A percentile compares a stretch with the other conserved stretches of the same genome.
Conservation (phyloP, 92 coral and sea anemone species). For the Palythoa grandiflora region DNA sequence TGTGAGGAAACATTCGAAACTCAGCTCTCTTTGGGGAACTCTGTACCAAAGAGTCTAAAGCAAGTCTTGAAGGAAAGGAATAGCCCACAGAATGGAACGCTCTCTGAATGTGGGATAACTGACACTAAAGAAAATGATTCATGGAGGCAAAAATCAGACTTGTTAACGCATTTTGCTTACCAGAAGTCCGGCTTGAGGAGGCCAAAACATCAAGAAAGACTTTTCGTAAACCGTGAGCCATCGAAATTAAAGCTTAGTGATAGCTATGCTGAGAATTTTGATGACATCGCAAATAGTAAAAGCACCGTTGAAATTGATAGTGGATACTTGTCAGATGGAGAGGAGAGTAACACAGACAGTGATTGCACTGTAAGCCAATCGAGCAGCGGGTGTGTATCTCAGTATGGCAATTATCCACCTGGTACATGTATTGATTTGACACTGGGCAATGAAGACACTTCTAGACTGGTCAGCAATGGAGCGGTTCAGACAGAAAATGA, state of each 20-base stretch:
- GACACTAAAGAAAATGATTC: background rate
- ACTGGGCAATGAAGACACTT: background rate
- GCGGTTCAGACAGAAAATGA: conserved; percentile 40
- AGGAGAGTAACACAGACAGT: conserved; percentile 70
- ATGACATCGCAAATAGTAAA: background rate
- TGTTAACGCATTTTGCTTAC: conserved; percentile 6
- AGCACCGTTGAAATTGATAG: conserved; percentile 70
- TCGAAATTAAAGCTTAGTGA: background rate
- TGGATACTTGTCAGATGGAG: conserved; percentile 84
- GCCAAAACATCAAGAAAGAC: background rate
- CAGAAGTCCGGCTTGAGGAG: background rate
- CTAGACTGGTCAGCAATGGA: background rate
- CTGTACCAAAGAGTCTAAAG: background rate
- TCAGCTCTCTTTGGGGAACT: background rate
- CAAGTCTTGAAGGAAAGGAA: conserved; percentile 22
- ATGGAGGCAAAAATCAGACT: background rate
- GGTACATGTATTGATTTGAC: background rate
- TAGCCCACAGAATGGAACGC: background rate
- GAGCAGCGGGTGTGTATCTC: conserved; percentile 27
- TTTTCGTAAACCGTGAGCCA: background rate
- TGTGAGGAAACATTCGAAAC: background rate
- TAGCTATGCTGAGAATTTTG: background rate
- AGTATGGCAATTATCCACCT: background rate
- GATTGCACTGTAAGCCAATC: conserved; percentile 17
- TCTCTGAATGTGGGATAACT: background rate